Conservation (phyloP, 2,888 invertebrate species). For the Steinernema carpocapsae region DNA sequence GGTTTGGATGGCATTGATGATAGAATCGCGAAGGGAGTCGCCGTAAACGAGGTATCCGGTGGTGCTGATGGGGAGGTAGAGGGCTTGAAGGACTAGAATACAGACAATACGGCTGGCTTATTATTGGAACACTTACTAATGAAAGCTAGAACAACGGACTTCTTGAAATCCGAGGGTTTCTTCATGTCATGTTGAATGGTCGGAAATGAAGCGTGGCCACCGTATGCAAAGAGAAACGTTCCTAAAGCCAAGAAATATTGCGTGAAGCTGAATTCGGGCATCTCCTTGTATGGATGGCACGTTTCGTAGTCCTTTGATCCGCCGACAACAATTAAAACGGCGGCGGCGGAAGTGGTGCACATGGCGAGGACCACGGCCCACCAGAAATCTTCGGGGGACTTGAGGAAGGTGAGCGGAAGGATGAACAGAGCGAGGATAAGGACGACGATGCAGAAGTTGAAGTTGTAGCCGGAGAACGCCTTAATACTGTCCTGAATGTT, state of each 20-base stretch:
- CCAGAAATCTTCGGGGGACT: conserved; percentile 61
- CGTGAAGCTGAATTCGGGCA: conserved; percentile 52
- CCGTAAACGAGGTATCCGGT: conserved; percentile 61
- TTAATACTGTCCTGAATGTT: conserved; percentile 57
- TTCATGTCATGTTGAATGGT: conserved; percentile 67
- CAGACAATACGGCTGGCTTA: neutral
- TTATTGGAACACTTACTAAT: conserved; percentile 45
- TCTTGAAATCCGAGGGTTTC: conserved; percentile 57
- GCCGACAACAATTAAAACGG: conserved; percentile 61
- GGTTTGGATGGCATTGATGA: conserved; percentile 55
- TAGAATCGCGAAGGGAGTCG: conserved; percentile 56
- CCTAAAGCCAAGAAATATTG: conserved; percentile 66
- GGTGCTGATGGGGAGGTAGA: conserved; percentile 61
- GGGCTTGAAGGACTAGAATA: conserved; percentile 56
- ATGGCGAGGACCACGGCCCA: conserved; percentile 64
- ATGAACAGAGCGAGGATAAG: conserved; percentile 54
- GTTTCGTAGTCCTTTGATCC: conserved; percentile 53
- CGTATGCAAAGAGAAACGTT: conserved; percentile 64
- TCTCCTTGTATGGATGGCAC: conserved; percentile 45
- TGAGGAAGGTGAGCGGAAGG: conserved; percentile 55
- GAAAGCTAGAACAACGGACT: conserved; percentile 57
- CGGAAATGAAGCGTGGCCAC: conserved; percentile 64
- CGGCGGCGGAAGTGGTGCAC: conserved; percentile 65
- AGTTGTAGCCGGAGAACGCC: conserved; percentile 33
- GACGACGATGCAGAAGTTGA: conserved; percentile 53